Percentiles rank a stretch among this genome's conserved stretches.
Conservation (phyloP, 2,888 invertebrate genomes). For the Amaurobius ferox region DNA sequence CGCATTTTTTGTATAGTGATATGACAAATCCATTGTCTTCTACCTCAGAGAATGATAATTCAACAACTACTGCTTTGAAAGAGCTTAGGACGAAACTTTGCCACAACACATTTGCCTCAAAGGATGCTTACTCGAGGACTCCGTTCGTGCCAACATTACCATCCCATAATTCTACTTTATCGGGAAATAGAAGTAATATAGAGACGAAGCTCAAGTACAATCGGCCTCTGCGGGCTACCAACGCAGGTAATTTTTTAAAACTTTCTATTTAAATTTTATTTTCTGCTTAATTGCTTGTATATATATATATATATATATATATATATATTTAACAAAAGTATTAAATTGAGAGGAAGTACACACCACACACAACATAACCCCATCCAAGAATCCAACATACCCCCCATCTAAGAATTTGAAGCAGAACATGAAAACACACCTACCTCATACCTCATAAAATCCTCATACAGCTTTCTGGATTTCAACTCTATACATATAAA, state of each 20-base stretch:
- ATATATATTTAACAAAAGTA: too few relatives aligned
- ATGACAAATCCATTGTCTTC: slow-evolving; percentile 85
- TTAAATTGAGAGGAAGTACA: too few relatives aligned
- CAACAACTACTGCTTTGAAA: slow-evolving; percentile 57
- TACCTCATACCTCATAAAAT: too few relatives aligned
- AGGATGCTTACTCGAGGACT: slow-evolving; percentile 11
- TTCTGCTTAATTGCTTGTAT: too few relatives aligned
- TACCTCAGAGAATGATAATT: slow-evolving; percentile 60
- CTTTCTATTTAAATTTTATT: too few relatives aligned
- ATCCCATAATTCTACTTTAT: slow-evolving; percentile 17
- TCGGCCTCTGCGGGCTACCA: slow-evolving; percentile 44
- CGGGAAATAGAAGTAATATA: not conserved
- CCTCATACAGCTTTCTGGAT: too few relatives aligned
- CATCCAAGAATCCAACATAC: too few relatives aligned
- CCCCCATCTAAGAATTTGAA: too few relatives aligned
- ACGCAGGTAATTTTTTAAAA: slow-evolving; percentile 30
- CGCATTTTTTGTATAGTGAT: slow-evolving; percentile 88
- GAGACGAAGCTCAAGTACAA: slow-evolving; percentile 39
- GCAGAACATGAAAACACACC: too few relatives aligned
- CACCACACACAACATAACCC: too few relatives aligned
- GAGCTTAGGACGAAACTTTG: slow-evolving; percentile 73
- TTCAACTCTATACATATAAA: too few relatives aligned
- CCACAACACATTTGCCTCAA: slow-evolving; percentile 29
- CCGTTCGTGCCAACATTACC: slow-evolving; percentile 24
- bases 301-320: too few relatives aligned